phyloP scores from a whole-genome alignment of 2,888 invertebrate genomes.

The Coleophora deauratella region DNA sequence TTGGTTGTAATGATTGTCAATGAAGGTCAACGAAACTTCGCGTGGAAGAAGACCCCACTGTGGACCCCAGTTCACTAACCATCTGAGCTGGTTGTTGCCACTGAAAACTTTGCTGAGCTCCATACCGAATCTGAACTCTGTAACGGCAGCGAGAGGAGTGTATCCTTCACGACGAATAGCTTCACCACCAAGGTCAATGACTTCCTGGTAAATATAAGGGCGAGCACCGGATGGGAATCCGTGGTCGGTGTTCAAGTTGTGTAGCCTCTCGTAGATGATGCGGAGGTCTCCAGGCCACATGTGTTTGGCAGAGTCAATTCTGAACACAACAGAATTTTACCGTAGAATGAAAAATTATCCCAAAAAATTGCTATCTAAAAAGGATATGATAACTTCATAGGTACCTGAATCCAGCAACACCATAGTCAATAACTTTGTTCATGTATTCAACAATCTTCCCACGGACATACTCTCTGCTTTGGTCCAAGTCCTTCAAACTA shows the following conservation, averaged over 20 bases:
- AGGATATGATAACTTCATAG: not conserved
- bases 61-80: constrained; percentile 77
- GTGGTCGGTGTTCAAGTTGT: constrained; percentile 74
- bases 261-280: constrained; percentile 75
- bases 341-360: not conserved
- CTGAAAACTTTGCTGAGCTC: constrained; percentile 54
- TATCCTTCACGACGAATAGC: constrained; percentile 67
- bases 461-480: constrained; percentile 76
- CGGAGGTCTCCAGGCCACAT: constrained; percentile 84
- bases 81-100: constrained; percentile 77
- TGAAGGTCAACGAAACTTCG: constrained; percentile 79
- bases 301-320: constrained; percentile 85
- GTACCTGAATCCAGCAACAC: constrained; percentile 87
- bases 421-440: constrained; percentile 78
- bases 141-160: constrained; percentile 76
- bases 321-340: constrained; percentile 20
- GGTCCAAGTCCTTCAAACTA: constrained; percentile 79
- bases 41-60: constrained; percentile 79
- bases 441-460: constrained; percentile 75
- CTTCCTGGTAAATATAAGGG: constrained; percentile 84
- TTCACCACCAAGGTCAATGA: constrained; percentile 80
- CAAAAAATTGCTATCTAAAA: not conserved
- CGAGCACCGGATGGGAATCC: constrained; percentile 77
- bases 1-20: constrained; percentile 95
- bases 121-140: constrained; percentile 73